Base-by-base conservation (phyloP, 2,888 invertebrate genomes). In the Empis livida region DNA sequence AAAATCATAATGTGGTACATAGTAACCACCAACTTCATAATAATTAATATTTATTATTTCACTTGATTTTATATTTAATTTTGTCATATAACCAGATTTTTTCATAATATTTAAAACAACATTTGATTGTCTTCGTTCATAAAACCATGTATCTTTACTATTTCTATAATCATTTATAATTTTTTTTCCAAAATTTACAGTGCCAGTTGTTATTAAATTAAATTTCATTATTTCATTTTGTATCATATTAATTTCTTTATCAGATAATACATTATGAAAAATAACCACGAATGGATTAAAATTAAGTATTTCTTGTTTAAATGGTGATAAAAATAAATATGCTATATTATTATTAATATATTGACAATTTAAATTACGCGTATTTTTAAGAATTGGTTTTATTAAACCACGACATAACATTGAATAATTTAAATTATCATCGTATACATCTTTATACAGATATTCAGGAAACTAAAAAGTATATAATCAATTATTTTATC, bases 11-110 rank as follows among this genome's bases (percentile, higher is more conserved):
- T 80, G 80, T 44, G 65, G 65, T 32, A 78, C 79, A 59, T 79
- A 82, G 57, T 81, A 80, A 1, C 80, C 81, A 14, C 80, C 81
- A 32, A 81, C 70, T n/a, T 80, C 81, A 63, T 82, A 82, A 56
- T 82, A 82, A 30, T 75, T 78, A 32, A 82, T 72, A 65, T 81
- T 82, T 38, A 80, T 63, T 41, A 75, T 73, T 63, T 82, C 82
- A 1, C 79, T 77, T 2, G 74, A 74, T 1, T 62, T 61, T 67
- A 77, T 70, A 32, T 73, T 69, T 31, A 82, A 60, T 1, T 75
- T 76, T 3, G 78, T 75, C 39, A 79, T 57, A 45, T 70, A 11
- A 39, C 17, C 17, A 13, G 39, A 16, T 17, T 14, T 16, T 17
- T 17, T 16, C 13, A 17, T 17, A 17, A 39, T 13, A 17, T 4